These are phyloP conservation scores for Antheraea mylitta DNA, from an alignment of 1,140 invertebrate species.

Conservation along the genomic window DNA sequence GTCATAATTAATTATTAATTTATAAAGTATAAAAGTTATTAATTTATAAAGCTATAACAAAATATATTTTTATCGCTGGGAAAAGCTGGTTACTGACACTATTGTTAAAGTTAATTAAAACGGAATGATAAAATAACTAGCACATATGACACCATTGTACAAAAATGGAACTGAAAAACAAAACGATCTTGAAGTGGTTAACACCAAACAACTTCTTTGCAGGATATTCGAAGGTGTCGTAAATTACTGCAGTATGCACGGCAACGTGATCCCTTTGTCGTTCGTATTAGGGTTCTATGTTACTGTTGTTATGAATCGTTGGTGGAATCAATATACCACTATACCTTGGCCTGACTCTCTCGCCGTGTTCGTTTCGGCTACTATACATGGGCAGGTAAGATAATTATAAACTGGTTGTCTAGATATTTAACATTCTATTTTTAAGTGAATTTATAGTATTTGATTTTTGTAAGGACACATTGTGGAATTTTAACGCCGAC, in stretches of 20 bases:
- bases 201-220: constrained; percentile 34
- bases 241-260: constrained; percentile 88
- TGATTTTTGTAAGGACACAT: not conserved
- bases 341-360: constrained; percentile 91
- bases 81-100: not conserved
- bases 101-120: not conserved
- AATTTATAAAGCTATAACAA: too few species aligned
- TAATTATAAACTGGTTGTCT: not conserved
- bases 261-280: constrained; percentile 89
- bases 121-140: not conserved
- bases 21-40: too few species aligned
- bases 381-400: constrained; percentile 80
- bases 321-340: constrained; percentile 93
- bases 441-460: not conserved
- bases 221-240: constrained; percentile 88
- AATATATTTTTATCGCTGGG: too few species aligned
- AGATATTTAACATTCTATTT: not conserved
- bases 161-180: constrained; percentile 6
- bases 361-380: constrained; percentile 90
- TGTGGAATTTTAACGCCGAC: not conserved
- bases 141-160: constrained; percentile 6
- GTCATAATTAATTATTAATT: too few species aligned
- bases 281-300: constrained; percentile 96
- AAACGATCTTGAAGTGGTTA: not conserved
- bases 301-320: constrained; percentile 93